phyloP scores from a whole-genome alignment of 1,140 invertebrate species.

The Platyscapa corneri region DNA sequence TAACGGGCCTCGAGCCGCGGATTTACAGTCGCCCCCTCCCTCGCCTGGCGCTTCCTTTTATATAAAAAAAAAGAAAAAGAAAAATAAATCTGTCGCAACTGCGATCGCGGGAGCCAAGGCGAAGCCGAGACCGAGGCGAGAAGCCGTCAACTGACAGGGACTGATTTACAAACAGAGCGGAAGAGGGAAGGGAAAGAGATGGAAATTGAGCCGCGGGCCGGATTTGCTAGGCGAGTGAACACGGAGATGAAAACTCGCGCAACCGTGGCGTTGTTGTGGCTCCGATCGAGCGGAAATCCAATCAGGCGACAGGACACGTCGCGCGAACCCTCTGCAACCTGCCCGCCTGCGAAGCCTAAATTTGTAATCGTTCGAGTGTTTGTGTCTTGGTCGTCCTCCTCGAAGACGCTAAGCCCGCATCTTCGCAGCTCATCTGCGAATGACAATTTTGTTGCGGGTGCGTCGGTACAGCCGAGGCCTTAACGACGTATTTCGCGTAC shows the following conservation, averaged over 20 bases:
- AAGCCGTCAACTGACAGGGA: background rate
- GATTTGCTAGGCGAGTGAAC: constrained; percentile 3
- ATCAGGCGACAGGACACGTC: background rate
- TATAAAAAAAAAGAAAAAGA: no score
- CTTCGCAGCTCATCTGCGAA: no score
- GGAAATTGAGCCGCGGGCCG: background rate
- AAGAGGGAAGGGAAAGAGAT: no score
- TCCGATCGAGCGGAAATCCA: constrained; percentile 29
- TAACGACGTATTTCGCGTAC: background rate
- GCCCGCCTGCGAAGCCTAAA: background rate
- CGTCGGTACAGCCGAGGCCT: no score
- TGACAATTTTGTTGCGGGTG: no score
- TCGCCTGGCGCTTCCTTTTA: no score
- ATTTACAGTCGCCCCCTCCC: no score
- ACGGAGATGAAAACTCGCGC: constrained; percentile 25
- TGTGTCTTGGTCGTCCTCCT: background rate
- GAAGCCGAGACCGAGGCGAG: no score
- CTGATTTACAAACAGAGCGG: background rate
- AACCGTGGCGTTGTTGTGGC: background rate
- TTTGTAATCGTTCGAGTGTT: background rate
- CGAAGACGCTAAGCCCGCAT: no score
- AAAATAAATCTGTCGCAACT: no score
- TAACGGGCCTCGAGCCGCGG: no score
- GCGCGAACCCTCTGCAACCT: background rate
- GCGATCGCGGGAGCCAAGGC: no score